These are phyloP conservation scores for Clarias batrachus DNA, from an alignment of 2,113 vertebrate genomes.

Conservation along the genomic window DNA sequence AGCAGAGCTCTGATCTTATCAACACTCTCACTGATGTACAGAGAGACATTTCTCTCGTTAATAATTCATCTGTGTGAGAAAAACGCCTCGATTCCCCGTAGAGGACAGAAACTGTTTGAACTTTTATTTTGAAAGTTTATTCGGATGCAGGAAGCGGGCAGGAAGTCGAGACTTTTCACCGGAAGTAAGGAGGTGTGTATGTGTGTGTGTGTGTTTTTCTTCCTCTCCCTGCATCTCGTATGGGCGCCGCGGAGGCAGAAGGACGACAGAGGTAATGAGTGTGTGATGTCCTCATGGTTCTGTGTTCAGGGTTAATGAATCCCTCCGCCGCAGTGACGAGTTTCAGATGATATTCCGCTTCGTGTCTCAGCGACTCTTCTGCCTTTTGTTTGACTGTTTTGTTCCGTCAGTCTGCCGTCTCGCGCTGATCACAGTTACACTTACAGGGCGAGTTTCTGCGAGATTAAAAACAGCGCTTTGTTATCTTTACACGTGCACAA, in stretches of 20 bases:
- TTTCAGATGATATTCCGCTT: neutral
- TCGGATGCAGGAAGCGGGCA: neutral
- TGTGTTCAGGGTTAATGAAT: too few relatives aligned
- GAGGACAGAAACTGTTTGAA: neutral
- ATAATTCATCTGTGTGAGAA: too few relatives aligned
- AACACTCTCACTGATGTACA: neutral
- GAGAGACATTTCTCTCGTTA: neutral
- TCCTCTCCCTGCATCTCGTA: neutral
- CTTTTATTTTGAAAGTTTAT: neutral
- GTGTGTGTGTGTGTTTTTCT: neutral
- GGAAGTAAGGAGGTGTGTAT: constrained; percentile 5
- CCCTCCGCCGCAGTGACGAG: too few relatives aligned
- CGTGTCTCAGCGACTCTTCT: neutral
- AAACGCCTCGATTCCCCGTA: too few relatives aligned
- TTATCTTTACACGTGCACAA: too few relatives aligned
- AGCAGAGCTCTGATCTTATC: neutral
- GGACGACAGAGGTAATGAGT: neutral
- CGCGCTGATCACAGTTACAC: too few relatives aligned
- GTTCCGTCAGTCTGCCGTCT: neutral
- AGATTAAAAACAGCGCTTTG: neutral
- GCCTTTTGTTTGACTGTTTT: neutral
- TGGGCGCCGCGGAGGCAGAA: neutral
- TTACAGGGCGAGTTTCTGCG: neutral
- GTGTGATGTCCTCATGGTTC: neutral
- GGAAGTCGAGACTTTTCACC: neutral